These are phyloP conservation scores for Pinna nobilis DNA, from an alignment of 1,140 invertebrate genomes.

Conservation along the genomic window DNA sequence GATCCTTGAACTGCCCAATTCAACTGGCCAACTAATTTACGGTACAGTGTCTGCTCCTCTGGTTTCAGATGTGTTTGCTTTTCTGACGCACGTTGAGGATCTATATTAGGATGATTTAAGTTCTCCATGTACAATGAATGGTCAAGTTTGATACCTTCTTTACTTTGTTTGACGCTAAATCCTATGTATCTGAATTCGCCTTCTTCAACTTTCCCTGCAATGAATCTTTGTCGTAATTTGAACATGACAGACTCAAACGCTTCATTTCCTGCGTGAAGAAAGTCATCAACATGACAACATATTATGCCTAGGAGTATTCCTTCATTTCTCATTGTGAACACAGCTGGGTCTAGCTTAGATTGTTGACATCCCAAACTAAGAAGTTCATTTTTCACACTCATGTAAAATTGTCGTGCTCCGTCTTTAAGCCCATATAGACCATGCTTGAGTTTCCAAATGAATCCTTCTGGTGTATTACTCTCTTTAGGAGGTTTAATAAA, in stretches of 20 bases:
- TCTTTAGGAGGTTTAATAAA: constrained; percentile 39
- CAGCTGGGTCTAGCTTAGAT: constrained; percentile 28
- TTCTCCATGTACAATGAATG: constrained; percentile 37
- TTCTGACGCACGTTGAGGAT: constrained; percentile 9
- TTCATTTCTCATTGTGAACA: constrained; percentile 12
- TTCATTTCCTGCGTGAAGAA: constrained; percentile 38
- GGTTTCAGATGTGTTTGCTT: constrained; percentile 7
- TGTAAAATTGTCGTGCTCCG: constrained; percentile 44
- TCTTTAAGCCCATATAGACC: constrained; percentile 44
- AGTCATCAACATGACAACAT: constrained; percentile 37
- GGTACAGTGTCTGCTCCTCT: constrained; percentile 32
- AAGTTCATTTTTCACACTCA: constrained; percentile 41
- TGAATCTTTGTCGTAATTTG: constrained; percentile 36
- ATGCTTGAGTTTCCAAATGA: constrained; percentile 46
- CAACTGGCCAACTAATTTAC: constrained; percentile 29
- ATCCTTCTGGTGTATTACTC: constrained; percentile 17
- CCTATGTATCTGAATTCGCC: constrained; percentile 38
- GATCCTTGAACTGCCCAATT: constrained; percentile 45
- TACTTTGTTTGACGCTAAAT: constrained; percentile 26
- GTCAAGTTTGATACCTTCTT: constrained; percentile 36
- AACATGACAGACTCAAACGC: constrained; percentile 27
- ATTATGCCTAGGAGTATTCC: constrained; percentile 13
- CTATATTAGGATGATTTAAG: constrained; percentile 13
- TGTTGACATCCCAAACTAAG: constrained; percentile 26
- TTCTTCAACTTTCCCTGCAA: constrained; percentile 41